A percentile compares a stretch with the other conserved stretches of the same genome.
Conservation (phyloP, 1,140 invertebrate species). For the Drosophila jambulina region DNA sequence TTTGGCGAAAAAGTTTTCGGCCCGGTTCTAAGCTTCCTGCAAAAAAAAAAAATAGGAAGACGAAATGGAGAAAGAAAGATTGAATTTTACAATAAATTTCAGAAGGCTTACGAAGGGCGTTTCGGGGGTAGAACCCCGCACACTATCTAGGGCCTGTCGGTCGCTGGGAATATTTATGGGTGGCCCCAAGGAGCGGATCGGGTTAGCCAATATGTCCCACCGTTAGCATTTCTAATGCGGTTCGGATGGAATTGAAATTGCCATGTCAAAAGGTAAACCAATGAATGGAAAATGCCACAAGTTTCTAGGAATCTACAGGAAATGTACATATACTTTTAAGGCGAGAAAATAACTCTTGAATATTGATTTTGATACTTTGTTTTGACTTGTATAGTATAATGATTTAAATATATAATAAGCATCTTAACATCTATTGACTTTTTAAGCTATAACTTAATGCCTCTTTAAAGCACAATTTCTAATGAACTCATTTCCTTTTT, state of each 20-base stretch:
- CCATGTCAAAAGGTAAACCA: slow-evolving; percentile 19
- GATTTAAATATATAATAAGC: neutral
- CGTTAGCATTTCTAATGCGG: slow-evolving; percentile 16
- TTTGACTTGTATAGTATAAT: neutral
- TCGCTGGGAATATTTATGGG: slow-evolving; percentile 38
- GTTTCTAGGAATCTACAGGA: neutral
- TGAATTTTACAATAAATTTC: slow-evolving; percentile 82
- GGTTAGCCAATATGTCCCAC: slow-evolving; percentile 45
- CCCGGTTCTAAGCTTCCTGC: slow-evolving; percentile 39
- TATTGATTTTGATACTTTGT: neutral
- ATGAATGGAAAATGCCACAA: slow-evolving; percentile 7
- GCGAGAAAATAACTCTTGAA: neutral
- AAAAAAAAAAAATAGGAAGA: neutral
- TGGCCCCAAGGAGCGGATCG: slow-evolving; percentile 11
- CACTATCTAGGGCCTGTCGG: slow-evolving; percentile 23
- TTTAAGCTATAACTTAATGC: neutral
- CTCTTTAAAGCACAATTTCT: neutral
- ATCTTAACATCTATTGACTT: no score
- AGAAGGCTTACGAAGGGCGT: slow-evolving; percentile 36
- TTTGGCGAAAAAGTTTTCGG: slow-evolving; percentile 27
- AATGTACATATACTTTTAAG: no score
- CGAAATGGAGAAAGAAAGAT: slow-evolving; percentile 54
- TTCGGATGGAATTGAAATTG: slow-evolving; percentile 30
- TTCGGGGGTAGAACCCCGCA: neutral
- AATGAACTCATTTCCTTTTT: slow-evolving; percentile 4